Evolutionary conservation across 37 sponge, comb jelly and placozoan species (phyloP), one percentile per base, ranked within the genome.

Genomic region (Diacarnus erythraeanus): DNA sequence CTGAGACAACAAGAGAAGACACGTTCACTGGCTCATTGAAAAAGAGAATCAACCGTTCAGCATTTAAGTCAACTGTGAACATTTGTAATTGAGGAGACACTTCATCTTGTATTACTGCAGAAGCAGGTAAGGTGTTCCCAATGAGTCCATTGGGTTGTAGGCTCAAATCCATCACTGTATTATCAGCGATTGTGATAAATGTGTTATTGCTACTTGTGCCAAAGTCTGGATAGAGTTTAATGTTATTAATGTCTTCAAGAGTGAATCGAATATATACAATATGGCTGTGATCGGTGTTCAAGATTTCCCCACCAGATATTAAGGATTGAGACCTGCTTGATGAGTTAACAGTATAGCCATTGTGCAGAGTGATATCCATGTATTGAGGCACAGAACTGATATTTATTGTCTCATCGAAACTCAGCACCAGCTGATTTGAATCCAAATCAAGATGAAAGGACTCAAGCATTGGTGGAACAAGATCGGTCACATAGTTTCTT

Each of bases 381-480:
- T 59, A 84, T 10, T 44, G 57, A 12, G 39, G 33, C 18, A 83
- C 10, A 10, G 92, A 74, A 4, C 54, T 60, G 9, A 74, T 71
- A 56, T 81, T 72, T 2, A 96, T 87, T 37, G 96, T 92, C 61
- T 96, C 96, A 79, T 92, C 91, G 76, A 96, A 96, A 1, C 82
- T 87, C 20, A 96, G 86, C 0, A 77, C 57, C 31, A 92, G 78
- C 21, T 60, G 76, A 40, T 85, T 89, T 22, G 78, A 71, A 72
- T 92, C 74, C 54, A 96, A 43, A 69, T 96, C 85, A 18, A 96
- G 86, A n/a, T 80, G 72, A 38, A 92, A 92, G 0, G 42, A 61
- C 1, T 76, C 69, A 1, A 90, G 64, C 17, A 23, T 29, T 30
- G 96, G 96, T 38, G 35, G 42, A 21, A 70, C 89, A 3, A 8